Percentiles rank a stretch among this genome's conserved stretches.
Conservation (phyloP, 2,888 invertebrate genomes). For the Lamproptera curius region DNA sequence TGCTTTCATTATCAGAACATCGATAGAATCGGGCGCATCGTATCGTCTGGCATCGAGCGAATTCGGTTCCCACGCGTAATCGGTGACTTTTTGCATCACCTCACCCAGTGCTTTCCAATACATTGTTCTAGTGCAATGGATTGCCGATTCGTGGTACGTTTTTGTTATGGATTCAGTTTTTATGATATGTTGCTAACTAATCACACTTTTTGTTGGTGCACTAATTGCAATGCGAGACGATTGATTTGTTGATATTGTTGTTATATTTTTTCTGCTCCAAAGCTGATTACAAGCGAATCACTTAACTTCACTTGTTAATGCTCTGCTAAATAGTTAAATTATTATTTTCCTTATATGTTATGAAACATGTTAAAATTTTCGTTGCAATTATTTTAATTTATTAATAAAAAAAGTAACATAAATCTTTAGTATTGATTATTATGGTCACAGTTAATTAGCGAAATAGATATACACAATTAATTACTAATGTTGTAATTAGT, state of each 20-base stretch:
- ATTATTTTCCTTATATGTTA: too few relatives aligned
- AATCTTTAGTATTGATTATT: too few relatives aligned
- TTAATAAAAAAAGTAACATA: too few relatives aligned
- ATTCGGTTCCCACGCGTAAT: constrained; percentile 45
- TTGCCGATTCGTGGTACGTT: constrained; percentile 62
- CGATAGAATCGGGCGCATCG: constrained; percentile 29
- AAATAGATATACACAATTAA: too few relatives aligned
- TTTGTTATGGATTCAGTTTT: constrained; percentile 31
- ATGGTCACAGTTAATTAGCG: too few relatives aligned
- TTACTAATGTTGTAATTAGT: too few relatives aligned
- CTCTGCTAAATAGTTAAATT: background rate
- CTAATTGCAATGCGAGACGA: too few relatives aligned
- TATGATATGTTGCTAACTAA: too few relatives aligned
- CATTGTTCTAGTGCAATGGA: constrained; percentile 62
- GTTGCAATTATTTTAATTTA: too few relatives aligned
- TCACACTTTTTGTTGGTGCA: constrained; percentile 26
- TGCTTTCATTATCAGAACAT: constrained; percentile 59
- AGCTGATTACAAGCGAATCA: background rate
- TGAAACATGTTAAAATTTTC: too few relatives aligned
- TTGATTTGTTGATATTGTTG: background rate
- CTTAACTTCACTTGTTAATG: background rate
- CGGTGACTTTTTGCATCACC: constrained; percentile 43
- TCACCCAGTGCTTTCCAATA: constrained; percentile 53
- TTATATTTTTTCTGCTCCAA: background rate
- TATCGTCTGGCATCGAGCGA: background rate